These are phyloP conservation scores for Rana temporaria DNA, from an alignment of 2,113 vertebrate genomes.

Conservation along the genomic window DNA sequence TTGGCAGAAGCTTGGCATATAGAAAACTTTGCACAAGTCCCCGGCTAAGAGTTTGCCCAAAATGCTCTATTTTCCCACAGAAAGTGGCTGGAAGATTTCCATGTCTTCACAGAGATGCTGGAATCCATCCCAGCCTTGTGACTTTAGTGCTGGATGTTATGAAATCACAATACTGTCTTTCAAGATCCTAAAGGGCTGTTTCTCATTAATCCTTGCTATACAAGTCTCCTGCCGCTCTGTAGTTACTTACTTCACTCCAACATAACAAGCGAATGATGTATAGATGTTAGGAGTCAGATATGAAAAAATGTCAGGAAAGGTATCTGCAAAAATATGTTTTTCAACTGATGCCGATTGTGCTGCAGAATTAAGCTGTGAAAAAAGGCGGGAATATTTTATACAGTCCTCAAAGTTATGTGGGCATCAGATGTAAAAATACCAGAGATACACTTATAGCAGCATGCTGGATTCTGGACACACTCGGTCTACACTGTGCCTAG, in stretches of 20 bases:
- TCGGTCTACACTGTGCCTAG: too few species aligned
- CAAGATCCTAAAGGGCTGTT: neutral
- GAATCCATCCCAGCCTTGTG: neutral
- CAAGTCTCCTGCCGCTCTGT: neutral
- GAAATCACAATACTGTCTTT: slow-evolving; percentile 22
- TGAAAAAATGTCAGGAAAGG: neutral
- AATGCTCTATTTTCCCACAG: neutral
- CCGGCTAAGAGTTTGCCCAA: too few species aligned
- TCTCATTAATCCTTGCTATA: slow-evolving; percentile 3
- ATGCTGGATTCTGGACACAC: too few species aligned
- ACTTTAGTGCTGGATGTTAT: slow-evolving; percentile 3
- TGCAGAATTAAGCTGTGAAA: neutral
- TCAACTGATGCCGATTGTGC: neutral
- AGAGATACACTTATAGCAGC: too few species aligned
- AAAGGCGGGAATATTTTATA: neutral
- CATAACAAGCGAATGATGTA: slow-evolving; percentile 38
- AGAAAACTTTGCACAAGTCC: too few species aligned
- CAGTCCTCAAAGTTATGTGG: neutral
- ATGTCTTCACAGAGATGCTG: slow-evolving; percentile 12
- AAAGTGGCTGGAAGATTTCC: neutral
- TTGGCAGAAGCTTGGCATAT: too few species aligned
- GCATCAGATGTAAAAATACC: too few species aligned
- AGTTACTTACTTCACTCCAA: slow-evolving; percentile 18
- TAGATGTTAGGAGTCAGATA: neutral
- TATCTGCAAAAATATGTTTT: neutral